Percentiles rank a stretch among this genome's conserved stretches.
Conservation (phyloP, 2,888 invertebrate species). For the Noctua fimbriata region DNA sequence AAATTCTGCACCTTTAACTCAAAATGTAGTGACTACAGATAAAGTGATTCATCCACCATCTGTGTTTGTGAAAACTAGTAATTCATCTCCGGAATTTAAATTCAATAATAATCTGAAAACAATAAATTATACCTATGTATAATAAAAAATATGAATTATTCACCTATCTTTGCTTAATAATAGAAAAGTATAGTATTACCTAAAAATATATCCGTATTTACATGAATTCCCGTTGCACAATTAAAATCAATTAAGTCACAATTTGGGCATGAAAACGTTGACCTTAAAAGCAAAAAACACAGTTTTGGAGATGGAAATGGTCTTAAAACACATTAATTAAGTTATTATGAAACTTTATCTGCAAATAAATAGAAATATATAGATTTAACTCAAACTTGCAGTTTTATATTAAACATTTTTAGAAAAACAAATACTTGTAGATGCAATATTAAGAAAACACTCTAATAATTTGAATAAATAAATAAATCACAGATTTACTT, state of each 20-base stretch:
- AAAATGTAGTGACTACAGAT: conserved; percentile 37
- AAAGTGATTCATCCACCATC: conserved; percentile 29
- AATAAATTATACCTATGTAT: conserved; percentile 39
- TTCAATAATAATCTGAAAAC: conserved; percentile 34
- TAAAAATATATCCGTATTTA: neutral
- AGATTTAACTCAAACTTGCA: neutral
- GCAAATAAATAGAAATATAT: neutral
- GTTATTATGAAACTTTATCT: neutral
- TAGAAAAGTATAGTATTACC: neutral
- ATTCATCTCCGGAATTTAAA: conserved; percentile 9
- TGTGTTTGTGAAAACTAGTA: conserved; percentile 11
- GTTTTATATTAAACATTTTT: neutral
- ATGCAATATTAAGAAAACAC: conserved; percentile 6
- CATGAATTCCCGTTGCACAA: neutral
- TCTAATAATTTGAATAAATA: neutral
- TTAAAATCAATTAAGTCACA: conserved; percentile 22
- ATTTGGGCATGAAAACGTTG: neutral
- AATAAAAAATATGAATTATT: neutral
- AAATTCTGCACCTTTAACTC: neutral
- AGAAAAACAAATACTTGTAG: neutral
- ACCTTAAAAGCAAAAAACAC: neutral
- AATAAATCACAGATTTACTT: neutral
- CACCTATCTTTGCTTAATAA: conserved; percentile 7
- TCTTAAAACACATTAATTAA: neutral
- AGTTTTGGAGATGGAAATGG: neutral